phyloP scores from a whole-genome alignment of 2,113 vertebrate genomes.

The Zosterops hypoxanthus region DNA sequence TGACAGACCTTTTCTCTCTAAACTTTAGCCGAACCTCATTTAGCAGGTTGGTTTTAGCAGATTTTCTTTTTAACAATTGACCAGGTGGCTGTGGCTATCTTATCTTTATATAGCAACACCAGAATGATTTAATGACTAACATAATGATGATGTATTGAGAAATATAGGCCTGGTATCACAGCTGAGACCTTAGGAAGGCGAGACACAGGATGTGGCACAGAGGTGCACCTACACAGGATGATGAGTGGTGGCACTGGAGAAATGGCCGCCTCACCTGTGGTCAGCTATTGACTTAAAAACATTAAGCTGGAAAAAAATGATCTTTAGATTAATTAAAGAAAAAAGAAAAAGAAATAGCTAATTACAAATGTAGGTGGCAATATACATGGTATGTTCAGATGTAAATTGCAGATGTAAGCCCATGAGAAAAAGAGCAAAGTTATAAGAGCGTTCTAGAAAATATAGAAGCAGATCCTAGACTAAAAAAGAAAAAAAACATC shows the following conservation, averaged over 20 bases:
- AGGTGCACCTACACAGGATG: too few relatives aligned
- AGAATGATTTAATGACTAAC: neutral
- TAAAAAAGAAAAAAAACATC: neutral
- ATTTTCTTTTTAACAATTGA: neutral
- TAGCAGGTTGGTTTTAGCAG: neutral
- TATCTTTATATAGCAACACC: neutral
- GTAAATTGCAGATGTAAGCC: neutral
- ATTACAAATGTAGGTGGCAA: neutral
- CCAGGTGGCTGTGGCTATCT: neutral
- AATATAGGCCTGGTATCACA: neutral
- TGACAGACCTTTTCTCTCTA: neutral
- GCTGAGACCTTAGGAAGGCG: neutral
- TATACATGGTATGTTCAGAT: neutral
- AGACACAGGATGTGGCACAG: neutral
- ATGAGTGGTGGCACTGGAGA: neutral
- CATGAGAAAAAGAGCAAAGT: neutral
- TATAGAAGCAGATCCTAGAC: neutral
- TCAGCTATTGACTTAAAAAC: neutral
- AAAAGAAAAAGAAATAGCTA: neutral
- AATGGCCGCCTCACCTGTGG: neutral
- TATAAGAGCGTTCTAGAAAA: neutral
- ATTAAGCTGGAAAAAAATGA: neutral
- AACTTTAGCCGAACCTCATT: neutral
- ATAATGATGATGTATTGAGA: neutral
- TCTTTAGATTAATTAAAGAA: neutral